These are phyloP conservation scores for Rhinolophus sinicus DNA, from an alignment of 2,113 vertebrate species.

Conservation along the genomic window DNA sequence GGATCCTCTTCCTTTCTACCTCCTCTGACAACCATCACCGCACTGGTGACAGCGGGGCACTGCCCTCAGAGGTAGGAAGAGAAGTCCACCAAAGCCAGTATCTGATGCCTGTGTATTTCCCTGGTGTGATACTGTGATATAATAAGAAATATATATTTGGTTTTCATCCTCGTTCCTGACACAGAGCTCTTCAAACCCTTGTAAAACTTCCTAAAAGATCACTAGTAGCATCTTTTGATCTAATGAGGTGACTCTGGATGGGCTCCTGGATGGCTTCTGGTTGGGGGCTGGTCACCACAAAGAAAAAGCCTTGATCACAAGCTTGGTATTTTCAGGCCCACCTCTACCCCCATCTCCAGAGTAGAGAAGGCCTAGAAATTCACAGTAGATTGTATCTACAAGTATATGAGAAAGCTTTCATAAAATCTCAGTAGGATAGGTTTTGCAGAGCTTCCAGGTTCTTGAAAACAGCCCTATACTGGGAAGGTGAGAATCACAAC, in stretches of 20 bases:
- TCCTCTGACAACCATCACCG: not conserved
- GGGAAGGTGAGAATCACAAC: not conserved
- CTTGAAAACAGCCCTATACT: not conserved
- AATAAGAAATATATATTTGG: not conserved
- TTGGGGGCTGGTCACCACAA: not conserved
- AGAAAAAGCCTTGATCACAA: not conserved
- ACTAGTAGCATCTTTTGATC: not conserved
- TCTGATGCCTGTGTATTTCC: not conserved
- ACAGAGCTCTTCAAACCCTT: not conserved
- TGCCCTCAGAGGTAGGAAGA: not conserved
- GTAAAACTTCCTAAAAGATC: not conserved
- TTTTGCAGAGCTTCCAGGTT: not conserved
- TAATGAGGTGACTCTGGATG: not conserved
- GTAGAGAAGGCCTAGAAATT: not conserved
- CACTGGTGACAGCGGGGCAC: not conserved
- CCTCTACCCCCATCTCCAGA: not conserved
- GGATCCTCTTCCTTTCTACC: not conserved
- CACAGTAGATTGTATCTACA: not conserved
- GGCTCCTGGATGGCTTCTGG: not conserved
- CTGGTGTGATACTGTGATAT: not conserved
- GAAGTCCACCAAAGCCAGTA: not conserved
- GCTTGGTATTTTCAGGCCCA: not conserved
- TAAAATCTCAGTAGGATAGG: not conserved
- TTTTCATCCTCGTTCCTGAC: not conserved
- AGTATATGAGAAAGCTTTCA: not conserved